Evolutionary conservation across 2,113 vertebrate genomes (phyloP).

Genomic region (Anhinga rufa): DNA sequence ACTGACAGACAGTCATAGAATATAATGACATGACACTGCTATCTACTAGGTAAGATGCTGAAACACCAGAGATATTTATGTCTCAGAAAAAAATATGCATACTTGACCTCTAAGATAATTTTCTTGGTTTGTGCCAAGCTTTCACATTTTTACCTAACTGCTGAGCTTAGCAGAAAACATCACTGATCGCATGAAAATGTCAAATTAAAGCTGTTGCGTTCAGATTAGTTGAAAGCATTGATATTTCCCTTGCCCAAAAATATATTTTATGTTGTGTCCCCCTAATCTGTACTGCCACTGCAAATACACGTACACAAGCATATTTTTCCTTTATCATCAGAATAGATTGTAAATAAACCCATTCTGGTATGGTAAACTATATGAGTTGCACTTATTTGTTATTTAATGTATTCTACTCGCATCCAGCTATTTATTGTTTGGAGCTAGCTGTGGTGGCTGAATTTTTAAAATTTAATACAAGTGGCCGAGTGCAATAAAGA

Average conservation of each 20-base stretch:
- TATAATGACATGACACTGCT: background rate
- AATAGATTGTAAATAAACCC: background rate
- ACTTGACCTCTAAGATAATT: background rate
- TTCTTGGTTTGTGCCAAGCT: background rate
- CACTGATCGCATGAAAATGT: background rate
- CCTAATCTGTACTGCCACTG: background rate
- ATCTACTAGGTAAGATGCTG: background rate
- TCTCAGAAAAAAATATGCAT: background rate
- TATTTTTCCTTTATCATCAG: background rate
- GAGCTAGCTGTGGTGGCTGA: background rate
- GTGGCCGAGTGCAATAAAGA: background rate
- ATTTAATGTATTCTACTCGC: background rate
- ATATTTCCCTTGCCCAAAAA: background rate
- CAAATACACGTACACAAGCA: background rate
- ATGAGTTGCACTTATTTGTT: background rate
- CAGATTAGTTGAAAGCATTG: background rate
- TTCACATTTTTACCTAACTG: background rate
- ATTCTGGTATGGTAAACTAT: background rate
- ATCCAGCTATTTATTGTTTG: background rate
- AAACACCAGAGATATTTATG: background rate
- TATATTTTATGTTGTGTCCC: background rate
- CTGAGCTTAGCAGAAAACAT: slow-evolving; percentile 2
- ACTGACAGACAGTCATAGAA: background rate
- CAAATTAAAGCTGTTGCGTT: background rate
- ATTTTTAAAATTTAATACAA: background rate